Percentiles rank a stretch among this genome's conserved stretches.
Evolutionary conservation across 2,113 vertebrate genomes (phyloP).

Genomic region (Planiliza haematocheilus): DNA sequence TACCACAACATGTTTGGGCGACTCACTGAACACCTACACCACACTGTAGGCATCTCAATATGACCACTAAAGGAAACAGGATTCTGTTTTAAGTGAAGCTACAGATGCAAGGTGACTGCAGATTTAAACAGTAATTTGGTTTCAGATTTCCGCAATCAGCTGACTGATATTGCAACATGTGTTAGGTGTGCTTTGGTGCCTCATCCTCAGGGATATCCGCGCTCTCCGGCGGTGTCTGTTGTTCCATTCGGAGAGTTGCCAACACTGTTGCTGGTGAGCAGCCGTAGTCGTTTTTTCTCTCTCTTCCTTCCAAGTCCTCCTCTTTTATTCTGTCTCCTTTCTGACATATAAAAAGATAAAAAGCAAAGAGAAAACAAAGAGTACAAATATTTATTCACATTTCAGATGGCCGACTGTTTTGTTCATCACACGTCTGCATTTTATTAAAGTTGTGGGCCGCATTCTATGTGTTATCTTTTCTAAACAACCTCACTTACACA

Average conservation of each 20-base stretch:
- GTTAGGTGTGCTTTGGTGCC: not conserved
- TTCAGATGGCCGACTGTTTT: not conserved
- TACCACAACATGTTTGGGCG: not conserved
- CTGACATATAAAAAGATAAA: constrained; percentile 43
- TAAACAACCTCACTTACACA: not conserved
- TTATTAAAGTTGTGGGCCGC: not conserved
- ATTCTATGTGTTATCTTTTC: not conserved
- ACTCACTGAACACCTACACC: too few relatives aligned
- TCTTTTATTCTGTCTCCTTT: constrained; percentile 51
- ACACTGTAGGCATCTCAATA: too few relatives aligned
- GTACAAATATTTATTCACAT: not conserved
- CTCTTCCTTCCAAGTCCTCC: constrained; percentile 52
- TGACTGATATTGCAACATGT: too few relatives aligned
- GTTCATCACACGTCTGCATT: not conserved
- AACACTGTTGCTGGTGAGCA: constrained; percentile 14
- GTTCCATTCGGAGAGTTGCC: constrained; percentile 34
- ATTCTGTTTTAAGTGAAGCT: too few relatives aligned
- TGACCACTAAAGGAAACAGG: not conserved
- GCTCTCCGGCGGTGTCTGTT: not conserved
- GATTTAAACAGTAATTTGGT: not conserved
- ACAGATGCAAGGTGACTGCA: too few relatives aligned
- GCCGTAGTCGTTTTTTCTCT: constrained; percentile 51
- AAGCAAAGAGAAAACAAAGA: not conserved
- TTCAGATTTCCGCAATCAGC: not conserved
- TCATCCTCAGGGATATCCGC: not conserved